Evolutionary conservation across 2,113 vertebrate genomes (phyloP).

Genomic region (Sakesphorus luctuosus): DNA sequence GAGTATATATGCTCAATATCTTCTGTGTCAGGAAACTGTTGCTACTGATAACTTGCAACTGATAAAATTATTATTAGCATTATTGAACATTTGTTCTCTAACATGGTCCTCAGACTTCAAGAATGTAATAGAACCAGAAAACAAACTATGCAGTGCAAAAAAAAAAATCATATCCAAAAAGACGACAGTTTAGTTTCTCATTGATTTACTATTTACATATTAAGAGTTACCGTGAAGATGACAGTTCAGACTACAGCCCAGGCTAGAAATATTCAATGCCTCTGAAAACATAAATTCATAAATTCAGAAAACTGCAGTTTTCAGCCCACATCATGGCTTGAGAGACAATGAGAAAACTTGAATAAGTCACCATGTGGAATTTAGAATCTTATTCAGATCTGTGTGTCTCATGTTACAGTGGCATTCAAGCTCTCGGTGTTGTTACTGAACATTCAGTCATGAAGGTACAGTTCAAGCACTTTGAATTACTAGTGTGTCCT

Average conservation of each 20-base stretch:
- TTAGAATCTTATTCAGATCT: background rate
- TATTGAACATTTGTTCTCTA: background rate
- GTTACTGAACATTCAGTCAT: background rate
- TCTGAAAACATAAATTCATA: background rate
- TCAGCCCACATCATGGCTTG: background rate
- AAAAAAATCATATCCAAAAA: background rate
- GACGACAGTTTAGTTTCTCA: background rate
- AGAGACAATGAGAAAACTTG: background rate
- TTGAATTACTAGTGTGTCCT: background rate
- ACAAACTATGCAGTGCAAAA: rapidly evolving
- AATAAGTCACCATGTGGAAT: background rate
- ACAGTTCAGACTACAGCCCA: background rate
- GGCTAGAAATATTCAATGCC: background rate
- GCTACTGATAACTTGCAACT: background rate
- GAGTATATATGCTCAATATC: background rate
- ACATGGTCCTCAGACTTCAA: background rate
- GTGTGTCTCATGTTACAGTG: background rate
- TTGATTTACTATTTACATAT: background rate
- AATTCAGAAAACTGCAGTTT: background rate
- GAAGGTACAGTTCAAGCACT: background rate
- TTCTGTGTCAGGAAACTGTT: background rate
- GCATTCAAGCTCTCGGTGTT: background rate
- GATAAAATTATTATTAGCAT: background rate
- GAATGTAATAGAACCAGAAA: background rate
- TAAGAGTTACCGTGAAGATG: background rate